Evolutionary conservation across 2,113 vertebrate species (phyloP).

Genomic region (Hemichromis elongatus): DNA sequence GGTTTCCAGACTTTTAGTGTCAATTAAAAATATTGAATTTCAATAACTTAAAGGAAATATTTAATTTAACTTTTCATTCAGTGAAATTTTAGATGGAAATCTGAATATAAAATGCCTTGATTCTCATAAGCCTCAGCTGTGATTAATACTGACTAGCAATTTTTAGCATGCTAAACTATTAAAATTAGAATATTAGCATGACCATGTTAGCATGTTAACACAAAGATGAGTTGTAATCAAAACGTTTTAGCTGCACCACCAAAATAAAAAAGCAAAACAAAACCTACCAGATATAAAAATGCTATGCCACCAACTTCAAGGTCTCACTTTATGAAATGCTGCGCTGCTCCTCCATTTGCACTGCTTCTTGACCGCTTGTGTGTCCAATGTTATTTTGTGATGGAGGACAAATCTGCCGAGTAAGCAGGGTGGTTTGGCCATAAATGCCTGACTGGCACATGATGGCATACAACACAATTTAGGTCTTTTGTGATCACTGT

Average conservation of each 20-base stretch:
- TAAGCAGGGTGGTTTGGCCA: not conserved
- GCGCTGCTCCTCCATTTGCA: not conserved
- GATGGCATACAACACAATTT: not conserved
- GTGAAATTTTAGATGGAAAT: not conserved
- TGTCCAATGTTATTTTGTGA: not conserved
- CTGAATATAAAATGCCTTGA: not conserved
- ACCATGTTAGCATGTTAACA: not conserved
- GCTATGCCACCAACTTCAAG: not conserved
- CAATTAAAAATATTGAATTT: not conserved
- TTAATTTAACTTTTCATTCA: not conserved
- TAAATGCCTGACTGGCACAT: not conserved
- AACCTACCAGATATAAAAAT: not conserved
- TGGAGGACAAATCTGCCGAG: not conserved
- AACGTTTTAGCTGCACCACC: not conserved
- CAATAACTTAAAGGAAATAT: not conserved
- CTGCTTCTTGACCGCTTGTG: not conserved
- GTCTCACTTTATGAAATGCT: not conserved
- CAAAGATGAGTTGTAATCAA: not conserved
- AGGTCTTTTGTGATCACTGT: not conserved
- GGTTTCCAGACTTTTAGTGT: not conserved
- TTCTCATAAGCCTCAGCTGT: not conserved
- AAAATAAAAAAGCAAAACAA: not conserved
- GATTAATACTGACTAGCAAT: not conserved
- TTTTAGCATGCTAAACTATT: not conserved
- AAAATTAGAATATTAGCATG: not conserved